Evolutionary conservation across 2,888 invertebrate genomes (phyloP).

Genomic region (Ochropleura plecta): DNA sequence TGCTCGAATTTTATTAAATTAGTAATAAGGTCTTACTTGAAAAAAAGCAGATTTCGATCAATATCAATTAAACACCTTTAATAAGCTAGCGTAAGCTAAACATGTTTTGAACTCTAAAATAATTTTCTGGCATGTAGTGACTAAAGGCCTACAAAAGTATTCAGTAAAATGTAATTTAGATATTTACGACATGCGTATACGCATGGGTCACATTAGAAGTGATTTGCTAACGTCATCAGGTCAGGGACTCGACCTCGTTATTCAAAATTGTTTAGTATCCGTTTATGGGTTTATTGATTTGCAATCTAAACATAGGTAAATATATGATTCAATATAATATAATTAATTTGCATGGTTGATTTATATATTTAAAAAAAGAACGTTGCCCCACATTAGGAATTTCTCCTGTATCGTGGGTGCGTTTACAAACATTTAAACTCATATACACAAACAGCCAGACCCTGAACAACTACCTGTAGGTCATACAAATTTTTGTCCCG

Average conservation of each 20-base stretch:
- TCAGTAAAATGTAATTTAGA: conserved; percentile 51
- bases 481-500: no score
- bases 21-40: not conserved
- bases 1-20: not conserved
- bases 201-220: conserved; percentile 20
- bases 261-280: conserved; percentile 27
- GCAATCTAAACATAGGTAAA: conserved; percentile 6
- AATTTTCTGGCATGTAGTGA: conserved; percentile 23
- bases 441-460: no score
- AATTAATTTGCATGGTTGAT: not conserved
- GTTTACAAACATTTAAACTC: no score
- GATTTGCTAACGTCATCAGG: conserved; percentile 39
- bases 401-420: no score
- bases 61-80: not conserved
- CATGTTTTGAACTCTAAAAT: conserved; percentile 21
- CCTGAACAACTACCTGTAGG: no score
- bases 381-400: no score
- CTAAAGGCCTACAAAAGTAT: conserved; percentile 34
- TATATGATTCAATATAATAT: not conserved
- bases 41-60: not conserved
- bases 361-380: not conserved
- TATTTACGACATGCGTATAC: conserved; percentile 45
- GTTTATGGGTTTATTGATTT: conserved; percentile 35
- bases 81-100: conserved; percentile 38
- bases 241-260: conserved; percentile 32